Evolutionary conservation across 2,797 vertebrate species (phyloP), one percentile per base, ranked within the genome.

Genomic region (Syngnathus rostellatus): DNA sequence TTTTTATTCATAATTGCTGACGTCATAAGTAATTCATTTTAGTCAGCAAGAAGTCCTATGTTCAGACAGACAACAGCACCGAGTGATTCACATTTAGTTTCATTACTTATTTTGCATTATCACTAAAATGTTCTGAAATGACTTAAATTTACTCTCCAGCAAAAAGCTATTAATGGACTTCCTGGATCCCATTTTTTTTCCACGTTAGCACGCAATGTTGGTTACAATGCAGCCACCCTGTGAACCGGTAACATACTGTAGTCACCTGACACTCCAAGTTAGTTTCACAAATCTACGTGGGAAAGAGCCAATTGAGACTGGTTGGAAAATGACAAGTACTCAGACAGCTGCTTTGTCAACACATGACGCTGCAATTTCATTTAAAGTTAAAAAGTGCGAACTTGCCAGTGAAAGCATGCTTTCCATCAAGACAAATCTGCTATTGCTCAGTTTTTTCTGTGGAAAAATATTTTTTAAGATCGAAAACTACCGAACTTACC

Each of bases 41-140:
- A 38, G 38, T 37, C 31, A 8, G 55, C 12, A 19, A 14, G 6
- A 37, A 54, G 23, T 31, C 11, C 23, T 6, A n/a, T 72, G 66
- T 78, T 77, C 66, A 77, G 74, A 78, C 41, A n/a, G 19, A 70
- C 10, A 72, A 67, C 68, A 78, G 62, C 62, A 64, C 68, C 67
- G 62, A 17, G 12, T 17, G n/a, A 21, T 50, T 2, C 6, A 55
- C 6, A 55, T 57, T 23, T 53, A 23, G 9, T 53, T 8, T 51
- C 51, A 1, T 23, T 54, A 10, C 23, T 54, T 54, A 23, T 54
- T 21, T 54, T 54, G n/a, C 10, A 23, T 54, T 23, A 21, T 54
- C 51, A 12, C n/a, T 9, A 23, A 23, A 11, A 23, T 48, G 45
- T 53, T 53, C n/a, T 8, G 14, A 45, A 31, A 6, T 9, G 25